These are phyloP conservation scores for Plumapathes pennacea DNA, from an alignment of 92 coral and sea anemone genomes.

Conservation along the genomic window DNA sequence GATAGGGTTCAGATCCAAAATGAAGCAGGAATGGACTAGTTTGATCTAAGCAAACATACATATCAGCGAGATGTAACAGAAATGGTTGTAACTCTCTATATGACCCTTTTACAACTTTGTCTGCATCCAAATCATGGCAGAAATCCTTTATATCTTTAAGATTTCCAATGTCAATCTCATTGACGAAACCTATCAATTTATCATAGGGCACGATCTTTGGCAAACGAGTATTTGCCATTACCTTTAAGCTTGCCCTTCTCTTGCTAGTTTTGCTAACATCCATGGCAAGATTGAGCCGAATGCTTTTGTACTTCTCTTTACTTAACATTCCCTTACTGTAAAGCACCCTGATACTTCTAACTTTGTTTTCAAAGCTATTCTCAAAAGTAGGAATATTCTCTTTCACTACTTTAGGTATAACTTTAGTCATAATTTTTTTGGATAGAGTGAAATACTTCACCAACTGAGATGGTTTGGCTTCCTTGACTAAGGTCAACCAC, in stretches of 20 bases:
- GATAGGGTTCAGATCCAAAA: slow-evolving; percentile 45
- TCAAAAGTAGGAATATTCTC: slow-evolving; percentile 22
- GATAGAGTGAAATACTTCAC: no score
- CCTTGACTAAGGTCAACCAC: no score
- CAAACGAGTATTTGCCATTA: slow-evolving; percentile 14
- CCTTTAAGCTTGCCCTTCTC: slow-evolving; percentile 10
- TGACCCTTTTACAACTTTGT: slow-evolving; percentile 38
- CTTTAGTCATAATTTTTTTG: no score
- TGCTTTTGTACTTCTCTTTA: slow-evolving; percentile 41
- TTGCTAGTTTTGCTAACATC: slow-evolving; percentile 3
- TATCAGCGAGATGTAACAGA: slow-evolving; percentile 41
- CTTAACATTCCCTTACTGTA: slow-evolving; percentile 39
- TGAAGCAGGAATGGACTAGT: slow-evolving; percentile 27
- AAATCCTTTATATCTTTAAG: slow-evolving; percentile 42
- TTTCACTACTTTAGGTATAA: no score
- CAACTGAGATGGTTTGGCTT: no score
- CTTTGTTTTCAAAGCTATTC: slow-evolving; percentile 20
- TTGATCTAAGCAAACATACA: slow-evolving; percentile 42
- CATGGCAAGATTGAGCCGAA: slow-evolving; percentile 26
- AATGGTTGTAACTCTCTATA: slow-evolving; percentile 56
- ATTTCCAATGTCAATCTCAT: slow-evolving; percentile 39
- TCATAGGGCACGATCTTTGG: slow-evolving; percentile 60
- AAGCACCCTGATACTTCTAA: slow-evolving; percentile 35
- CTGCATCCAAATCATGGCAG: slow-evolving; percentile 38
- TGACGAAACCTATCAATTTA: slow-evolving; percentile 40